Conservation (phyloP, 2,797 vertebrate species). For the Myotis myotis region DNA sequence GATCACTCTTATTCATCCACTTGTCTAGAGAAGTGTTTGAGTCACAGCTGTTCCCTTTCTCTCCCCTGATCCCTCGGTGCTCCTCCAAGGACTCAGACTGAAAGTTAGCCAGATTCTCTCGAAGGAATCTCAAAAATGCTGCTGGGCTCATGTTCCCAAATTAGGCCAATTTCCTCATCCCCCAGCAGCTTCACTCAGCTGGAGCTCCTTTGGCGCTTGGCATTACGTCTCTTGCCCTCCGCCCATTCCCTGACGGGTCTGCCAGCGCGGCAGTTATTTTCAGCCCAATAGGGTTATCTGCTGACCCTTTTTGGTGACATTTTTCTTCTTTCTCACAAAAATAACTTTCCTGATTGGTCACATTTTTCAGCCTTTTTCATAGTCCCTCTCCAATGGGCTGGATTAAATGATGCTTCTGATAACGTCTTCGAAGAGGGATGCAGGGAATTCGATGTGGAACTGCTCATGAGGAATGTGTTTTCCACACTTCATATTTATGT, state of each 20-base stretch:
- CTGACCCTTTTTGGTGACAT: conserved; percentile 84
- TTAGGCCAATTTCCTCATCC: conserved; percentile 92
- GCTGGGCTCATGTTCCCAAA: conserved; percentile 94
- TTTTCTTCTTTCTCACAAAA: conserved; percentile 87
- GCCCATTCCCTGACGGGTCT: conserved; percentile 78
- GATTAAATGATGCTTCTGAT: conserved; percentile 62
- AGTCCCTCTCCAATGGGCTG: conserved; percentile 62
- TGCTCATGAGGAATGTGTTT: conserved; percentile 73
- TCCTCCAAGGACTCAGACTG: conserved; percentile 79
- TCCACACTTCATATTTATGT: conserved; percentile 71
- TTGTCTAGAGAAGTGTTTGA: conserved; percentile 73
- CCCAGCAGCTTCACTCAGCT: conserved; percentile 75
- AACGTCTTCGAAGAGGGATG: conserved; percentile 51
- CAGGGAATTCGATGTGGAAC: conserved; percentile 65
- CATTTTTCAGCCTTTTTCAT: conserved; percentile 89
- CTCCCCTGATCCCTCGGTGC: not conserved
- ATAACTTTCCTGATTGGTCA: conserved; percentile 88
- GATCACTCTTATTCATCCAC: conserved; percentile 56
- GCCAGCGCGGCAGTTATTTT: conserved; percentile 88
- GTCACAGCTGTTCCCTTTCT: conserved; percentile 74
- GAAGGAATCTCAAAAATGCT: conserved; percentile 90
- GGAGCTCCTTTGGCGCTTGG: conserved; percentile 79
- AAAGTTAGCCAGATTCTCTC: conserved; percentile 84
- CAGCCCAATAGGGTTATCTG: conserved; percentile 90
- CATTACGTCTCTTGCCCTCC: conserved; percentile 61